A percentile compares a stretch with the other conserved stretches of the same genome.
Evolutionary conservation across 2,888 invertebrate species (phyloP).

Genomic region (Sarcophaga variegata): DNA sequence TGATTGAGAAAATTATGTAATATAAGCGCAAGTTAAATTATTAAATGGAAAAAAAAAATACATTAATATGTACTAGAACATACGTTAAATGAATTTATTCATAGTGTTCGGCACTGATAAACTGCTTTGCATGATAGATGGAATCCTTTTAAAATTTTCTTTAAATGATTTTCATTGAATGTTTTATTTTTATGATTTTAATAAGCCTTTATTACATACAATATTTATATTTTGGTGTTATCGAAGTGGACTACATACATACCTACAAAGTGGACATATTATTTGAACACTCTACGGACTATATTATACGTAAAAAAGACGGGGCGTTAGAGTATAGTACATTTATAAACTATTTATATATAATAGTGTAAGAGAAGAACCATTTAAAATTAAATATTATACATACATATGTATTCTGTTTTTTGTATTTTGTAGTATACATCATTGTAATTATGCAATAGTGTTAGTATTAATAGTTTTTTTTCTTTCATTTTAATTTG

Average conservation of each 20-base stretch:
- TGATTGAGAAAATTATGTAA: no score
- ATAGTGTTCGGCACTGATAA: no score
- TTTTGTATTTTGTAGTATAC: constrained; percentile 27
- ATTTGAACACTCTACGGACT: constrained; percentile 46
- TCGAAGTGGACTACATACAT: constrained; percentile 49
- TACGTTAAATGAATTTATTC: no score
- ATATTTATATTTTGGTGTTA: constrained; percentile 60
- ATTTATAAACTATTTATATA: constrained; percentile 25
- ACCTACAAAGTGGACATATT: constrained; percentile 43
- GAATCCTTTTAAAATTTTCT: no score
- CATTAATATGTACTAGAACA: no score
- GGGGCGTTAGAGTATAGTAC: neutral
- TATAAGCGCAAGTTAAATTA: no score
- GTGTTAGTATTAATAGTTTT: constrained; percentile 1
- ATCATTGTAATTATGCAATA: constrained; percentile 27
- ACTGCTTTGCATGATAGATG: no score
- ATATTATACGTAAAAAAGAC: constrained; percentile 18
- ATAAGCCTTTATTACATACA: constrained; percentile 20
- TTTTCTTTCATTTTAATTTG: constrained; percentile 20
- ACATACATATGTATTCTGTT: neutral
- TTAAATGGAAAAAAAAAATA: no score
- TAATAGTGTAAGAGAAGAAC: constrained; percentile 2
- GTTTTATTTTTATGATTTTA: neutral
- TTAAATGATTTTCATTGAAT: no score
- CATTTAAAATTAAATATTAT: constrained; percentile 4